Conservation (phyloP, 2,113 vertebrate genomes). For the Peucedramus taeniatus region DNA sequence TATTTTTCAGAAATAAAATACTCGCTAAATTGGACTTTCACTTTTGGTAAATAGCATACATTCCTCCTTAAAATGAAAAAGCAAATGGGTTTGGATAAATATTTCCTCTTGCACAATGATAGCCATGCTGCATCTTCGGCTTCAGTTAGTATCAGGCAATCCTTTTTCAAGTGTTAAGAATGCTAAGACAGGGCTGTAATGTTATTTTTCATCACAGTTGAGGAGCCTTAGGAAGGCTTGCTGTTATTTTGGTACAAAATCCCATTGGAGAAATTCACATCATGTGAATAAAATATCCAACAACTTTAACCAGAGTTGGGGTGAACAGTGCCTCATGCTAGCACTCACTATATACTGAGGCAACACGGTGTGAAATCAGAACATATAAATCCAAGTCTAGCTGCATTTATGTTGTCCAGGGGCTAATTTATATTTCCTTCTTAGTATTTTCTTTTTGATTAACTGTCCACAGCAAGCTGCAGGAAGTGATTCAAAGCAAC, state of each 20-base stretch:
- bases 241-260: not conserved
- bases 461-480: not conserved
- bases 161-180: not conserved
- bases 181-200: not conserved
- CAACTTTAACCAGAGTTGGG: not conserved
- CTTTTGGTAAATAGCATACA: not conserved
- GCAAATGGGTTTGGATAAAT: not conserved
- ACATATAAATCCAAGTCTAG: not conserved
- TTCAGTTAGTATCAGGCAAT: not conserved
- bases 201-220: not conserved
- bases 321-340: not conserved
- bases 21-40: not conserved
- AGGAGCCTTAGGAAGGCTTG: not conserved
- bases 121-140: not conserved
- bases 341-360: not conserved
- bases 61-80: not conserved
- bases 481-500: not conserved
- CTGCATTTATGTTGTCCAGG: not conserved
- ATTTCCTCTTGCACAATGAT: not conserved
- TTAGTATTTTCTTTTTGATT: not conserved
- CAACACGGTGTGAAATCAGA: not conserved
- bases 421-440: slow-evolving; percentile 16
- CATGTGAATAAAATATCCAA: not conserved
- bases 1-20: not conserved
- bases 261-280: not conserved